phyloP scores from a whole-genome alignment of 2,888 invertebrate genomes.

The Malthinus seriepunctatus region DNA sequence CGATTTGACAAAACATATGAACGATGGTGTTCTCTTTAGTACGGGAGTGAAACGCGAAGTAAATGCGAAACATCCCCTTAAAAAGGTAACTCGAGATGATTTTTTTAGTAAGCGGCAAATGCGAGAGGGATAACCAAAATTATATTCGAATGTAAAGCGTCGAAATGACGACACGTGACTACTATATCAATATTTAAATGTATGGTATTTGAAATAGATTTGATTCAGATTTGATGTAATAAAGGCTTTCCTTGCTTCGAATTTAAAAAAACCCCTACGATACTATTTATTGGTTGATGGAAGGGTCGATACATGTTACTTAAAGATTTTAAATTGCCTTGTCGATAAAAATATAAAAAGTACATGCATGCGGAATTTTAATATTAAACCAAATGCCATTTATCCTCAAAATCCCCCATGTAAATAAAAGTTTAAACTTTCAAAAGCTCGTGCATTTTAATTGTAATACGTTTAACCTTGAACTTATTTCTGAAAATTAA shows the following conservation, averaged over 20 bases:
- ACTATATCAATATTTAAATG: constrained; percentile 29
- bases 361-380: not conserved
- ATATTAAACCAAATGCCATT: too few species aligned
- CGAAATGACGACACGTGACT: constrained; percentile 18
- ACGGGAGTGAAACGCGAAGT: constrained; percentile 30
- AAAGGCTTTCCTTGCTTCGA: constrained; percentile 21
- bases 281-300: constrained; percentile 20
- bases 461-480: too few species aligned
- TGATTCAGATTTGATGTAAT: constrained; percentile 29
- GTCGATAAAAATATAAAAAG: constrained; percentile 2
- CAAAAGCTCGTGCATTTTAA: too few species aligned
- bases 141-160: not conserved
- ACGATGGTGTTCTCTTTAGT: constrained; percentile 27
- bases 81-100: not conserved
- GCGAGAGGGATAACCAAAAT: not conserved
- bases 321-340: constrained; percentile 2
- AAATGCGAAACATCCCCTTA: constrained; percentile 22
- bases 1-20: constrained; percentile 34
- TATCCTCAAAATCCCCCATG: too few species aligned
- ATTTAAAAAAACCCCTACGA: constrained; percentile 22
- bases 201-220: constrained; percentile 26
- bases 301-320: not conserved
- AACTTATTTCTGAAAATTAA: too few species aligned
- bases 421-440: too few species aligned
- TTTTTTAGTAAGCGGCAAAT: constrained; percentile 16